These are phyloP conservation scores for Oscarella lobularis DNA, from an alignment of 37 sponge, comb jelly and placozoan species.

Conservation along the genomic window DNA sequence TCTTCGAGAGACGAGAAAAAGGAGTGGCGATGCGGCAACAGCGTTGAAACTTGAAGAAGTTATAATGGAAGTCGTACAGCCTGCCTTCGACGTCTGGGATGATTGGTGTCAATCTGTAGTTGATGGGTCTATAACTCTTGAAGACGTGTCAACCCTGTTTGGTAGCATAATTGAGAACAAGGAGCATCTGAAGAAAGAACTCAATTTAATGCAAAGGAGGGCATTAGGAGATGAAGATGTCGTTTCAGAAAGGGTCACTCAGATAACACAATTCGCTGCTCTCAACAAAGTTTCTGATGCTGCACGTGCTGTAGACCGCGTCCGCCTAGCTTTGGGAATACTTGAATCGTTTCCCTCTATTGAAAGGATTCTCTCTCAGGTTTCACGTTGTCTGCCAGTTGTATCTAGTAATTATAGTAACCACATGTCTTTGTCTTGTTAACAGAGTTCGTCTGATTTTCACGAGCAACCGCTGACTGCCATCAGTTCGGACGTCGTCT, in stretches of 20 bases:
- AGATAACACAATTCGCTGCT: neutral
- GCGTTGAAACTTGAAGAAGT: too few species aligned
- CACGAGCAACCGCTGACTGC: neutral
- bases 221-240: too few species aligned
- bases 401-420: neutral
- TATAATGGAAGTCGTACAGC: too few species aligned
- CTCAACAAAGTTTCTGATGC: neutral
- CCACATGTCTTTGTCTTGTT: neutral
- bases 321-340: neutral
- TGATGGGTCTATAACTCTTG: too few species aligned
- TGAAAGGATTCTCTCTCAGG: neutral
- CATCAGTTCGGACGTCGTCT: neutral
- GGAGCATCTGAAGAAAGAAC: too few species aligned
- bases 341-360: neutral
- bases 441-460: neutral
- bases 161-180: too few species aligned
- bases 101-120: too few species aligned
- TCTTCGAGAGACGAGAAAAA: too few species aligned
- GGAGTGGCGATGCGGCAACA: too few species aligned
- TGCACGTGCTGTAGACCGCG: neutral
- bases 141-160: too few species aligned
- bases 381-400: neutral
- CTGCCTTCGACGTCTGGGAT: too few species aligned
- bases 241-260: constrained; percentile 3
- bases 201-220: too few species aligned